Evolutionary conservation across 1,140 invertebrate species (phyloP).

Genomic region (Prorops nasuta): DNA sequence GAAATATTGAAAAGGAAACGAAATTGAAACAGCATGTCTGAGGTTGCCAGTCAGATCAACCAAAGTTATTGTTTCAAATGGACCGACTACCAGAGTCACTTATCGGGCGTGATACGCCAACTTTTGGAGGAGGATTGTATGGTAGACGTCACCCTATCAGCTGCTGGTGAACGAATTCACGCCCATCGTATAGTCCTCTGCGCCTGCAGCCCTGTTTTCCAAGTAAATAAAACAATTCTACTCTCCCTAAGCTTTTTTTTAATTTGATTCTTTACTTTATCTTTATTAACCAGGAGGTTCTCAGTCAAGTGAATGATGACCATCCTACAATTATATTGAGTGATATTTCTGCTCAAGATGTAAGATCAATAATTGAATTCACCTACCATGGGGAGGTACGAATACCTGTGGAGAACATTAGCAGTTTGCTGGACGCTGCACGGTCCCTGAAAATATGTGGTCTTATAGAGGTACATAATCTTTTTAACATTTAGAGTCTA

Average conservation of each 20-base stretch:
- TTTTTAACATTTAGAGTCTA: not conserved
- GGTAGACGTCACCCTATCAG: conserved; percentile 60
- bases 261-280: not conserved
- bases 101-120: conserved; percentile 50
- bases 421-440: conserved; percentile 54
- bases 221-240: conserved; percentile 38
- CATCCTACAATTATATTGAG: conserved; percentile 59
- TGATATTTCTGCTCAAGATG: conserved; percentile 55
- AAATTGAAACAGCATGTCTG: conserved; percentile 36
- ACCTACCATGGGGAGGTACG: conserved; percentile 63
- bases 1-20: conserved; percentile 29
- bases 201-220: conserved; percentile 61
- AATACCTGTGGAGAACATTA: conserved; percentile 53
- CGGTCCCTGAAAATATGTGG: conserved; percentile 57
- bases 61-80: conserved; percentile 59
- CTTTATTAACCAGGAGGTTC: conserved; percentile 40
- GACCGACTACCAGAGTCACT: conserved; percentile 60
- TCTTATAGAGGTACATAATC: conserved; percentile 52
- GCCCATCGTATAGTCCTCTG: conserved; percentile 62
- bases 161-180: conserved; percentile 56
- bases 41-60: conserved; percentile 16
- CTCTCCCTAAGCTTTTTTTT: not conserved
- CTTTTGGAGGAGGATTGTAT: conserved; percentile 55
- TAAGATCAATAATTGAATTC: conserved; percentile 59
- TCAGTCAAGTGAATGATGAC: conserved; percentile 48